These are phyloP conservation scores for Corythornis vintsioides DNA, from an alignment of 2,113 vertebrate species.

Conservation along the genomic window DNA sequence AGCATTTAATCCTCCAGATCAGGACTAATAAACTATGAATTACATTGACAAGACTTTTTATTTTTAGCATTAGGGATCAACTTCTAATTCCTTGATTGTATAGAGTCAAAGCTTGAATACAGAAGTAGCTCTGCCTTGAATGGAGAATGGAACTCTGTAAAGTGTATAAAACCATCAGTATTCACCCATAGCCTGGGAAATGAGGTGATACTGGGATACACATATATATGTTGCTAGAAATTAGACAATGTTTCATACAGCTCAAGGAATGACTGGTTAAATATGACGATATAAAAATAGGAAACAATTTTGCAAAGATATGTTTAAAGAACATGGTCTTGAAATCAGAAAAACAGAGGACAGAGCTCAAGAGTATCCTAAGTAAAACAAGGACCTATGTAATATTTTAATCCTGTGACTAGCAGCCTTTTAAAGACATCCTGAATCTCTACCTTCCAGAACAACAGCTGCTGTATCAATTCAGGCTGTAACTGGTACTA, in stretches of 20 bases:
- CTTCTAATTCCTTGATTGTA: conserved; percentile 61
- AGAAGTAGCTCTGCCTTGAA: conserved; percentile 41
- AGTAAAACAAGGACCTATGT: neutral
- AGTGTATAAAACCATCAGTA: neutral
- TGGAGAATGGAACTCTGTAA: neutral
- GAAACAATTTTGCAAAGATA: neutral
- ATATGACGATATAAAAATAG: neutral
- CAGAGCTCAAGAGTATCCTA: neutral
- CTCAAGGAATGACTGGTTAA: neutral
- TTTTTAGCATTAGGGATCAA: conserved; percentile 59
- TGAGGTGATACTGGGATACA: neutral
- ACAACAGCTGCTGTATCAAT: neutral
- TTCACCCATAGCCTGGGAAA: neutral
- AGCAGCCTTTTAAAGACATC: neutral
- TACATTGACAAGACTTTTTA: conserved; percentile 69
- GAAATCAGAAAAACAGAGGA: neutral
- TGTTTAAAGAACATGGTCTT: neutral
- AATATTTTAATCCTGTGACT: neutral
- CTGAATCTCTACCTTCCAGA: neutral
- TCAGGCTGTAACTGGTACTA: neutral
- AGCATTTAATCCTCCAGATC: conserved; percentile 61
- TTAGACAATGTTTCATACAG: neutral
- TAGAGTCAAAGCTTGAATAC: conserved; percentile 29
- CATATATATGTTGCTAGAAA: neutral
- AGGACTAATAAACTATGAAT: conserved; percentile 64